Base-by-base conservation (phyloP, 2,888 invertebrate genomes). In the Dendrolimus houi region DNA sequence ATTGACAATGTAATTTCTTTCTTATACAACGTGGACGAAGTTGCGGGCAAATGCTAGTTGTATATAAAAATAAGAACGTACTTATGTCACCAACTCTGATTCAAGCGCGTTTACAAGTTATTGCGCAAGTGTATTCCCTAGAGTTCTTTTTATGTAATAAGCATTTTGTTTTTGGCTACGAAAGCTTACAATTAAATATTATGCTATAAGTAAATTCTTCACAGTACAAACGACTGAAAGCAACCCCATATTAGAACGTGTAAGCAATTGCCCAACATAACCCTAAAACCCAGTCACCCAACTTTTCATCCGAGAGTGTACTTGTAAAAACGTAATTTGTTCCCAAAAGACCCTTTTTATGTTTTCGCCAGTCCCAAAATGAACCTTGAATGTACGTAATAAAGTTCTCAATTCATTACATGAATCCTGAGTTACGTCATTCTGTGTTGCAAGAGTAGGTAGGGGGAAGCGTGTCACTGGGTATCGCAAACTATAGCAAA, bases 251-350 rank as follows among this genome's bases (percentile, higher is more conserved):
- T 10, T 12, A 47, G 12, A 47, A 47, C 47, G 47, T 47, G 58
- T 63, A 47, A 47, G 47, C 47, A 47, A 47, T 47, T 10, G 47
- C 47, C 47, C 62, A 62, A 62, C 64, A 63, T 60, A 47, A 47
- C 47, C 47, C 47, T 47, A 47, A 47, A 47, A 47, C 9, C 61
- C 59, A 60, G 13, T 58, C 63, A 58, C 59, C 57, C 65, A 67
- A 72, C 69, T 70, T 73, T 72, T 68, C 70, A 69, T 69, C 68
- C 65, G 58, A 61, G 64, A 62, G 64, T 65, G 64, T 64, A 64
- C 64, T 65, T 73, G 72, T 72, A 73, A 77, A 77, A 77, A 71
- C 63, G 64, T 72, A 72, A 77, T 74, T 74, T 70, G 71, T 71
- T 62, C 61, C 64, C 61, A 62, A 71, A 65, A 65, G 64, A 68